These are phyloP conservation scores for Paramormyrops kingsleyae DNA, from an alignment of 2,113 vertebrate genomes.

Conservation along the genomic window DNA sequence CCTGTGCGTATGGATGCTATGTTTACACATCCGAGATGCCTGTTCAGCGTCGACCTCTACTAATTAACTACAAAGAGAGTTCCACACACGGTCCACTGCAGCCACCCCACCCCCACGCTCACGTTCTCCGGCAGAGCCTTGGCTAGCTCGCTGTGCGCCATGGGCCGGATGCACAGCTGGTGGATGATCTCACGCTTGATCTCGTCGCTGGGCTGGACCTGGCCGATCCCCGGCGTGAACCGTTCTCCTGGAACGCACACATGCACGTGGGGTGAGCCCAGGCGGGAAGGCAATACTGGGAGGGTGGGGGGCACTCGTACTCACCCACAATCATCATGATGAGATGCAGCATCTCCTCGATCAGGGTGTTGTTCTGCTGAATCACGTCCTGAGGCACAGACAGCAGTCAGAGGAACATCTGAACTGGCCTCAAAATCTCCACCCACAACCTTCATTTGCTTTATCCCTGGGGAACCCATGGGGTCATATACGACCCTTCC, in stretches of 20 bases:
- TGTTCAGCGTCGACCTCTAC: background rate
- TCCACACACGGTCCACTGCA: constrained; percentile 80
- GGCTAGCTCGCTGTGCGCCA: constrained; percentile 94
- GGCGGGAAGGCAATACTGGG: background rate
- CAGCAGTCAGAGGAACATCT: background rate
- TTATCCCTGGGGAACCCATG: too few relatives aligned
- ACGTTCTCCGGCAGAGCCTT: constrained; percentile 95
- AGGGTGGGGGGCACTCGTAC: constrained; percentile 27
- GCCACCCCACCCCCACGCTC: constrained; percentile 47
- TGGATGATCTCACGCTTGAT: constrained; percentile 92
- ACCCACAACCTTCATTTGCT: background rate
- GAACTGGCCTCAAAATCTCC: background rate
- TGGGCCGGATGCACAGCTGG: constrained; percentile 88
- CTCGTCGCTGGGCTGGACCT: constrained; percentile 78
- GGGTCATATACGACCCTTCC: too few relatives aligned
- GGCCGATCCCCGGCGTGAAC: constrained; percentile 79
- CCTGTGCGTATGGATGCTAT: background rate
- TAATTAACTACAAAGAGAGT: background rate
- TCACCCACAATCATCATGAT: constrained; percentile 94
- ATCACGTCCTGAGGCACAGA: constrained; percentile 70
- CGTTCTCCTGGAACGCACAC: constrained; percentile 73
- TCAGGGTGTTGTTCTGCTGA: constrained; percentile 93
- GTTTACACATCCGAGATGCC: background rate
- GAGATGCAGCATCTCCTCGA: constrained; percentile 97
- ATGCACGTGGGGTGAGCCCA: background rate